These are phyloP conservation scores for Picus viridis DNA, from an alignment of 2,797 vertebrate genomes.

Conservation along the genomic window DNA sequence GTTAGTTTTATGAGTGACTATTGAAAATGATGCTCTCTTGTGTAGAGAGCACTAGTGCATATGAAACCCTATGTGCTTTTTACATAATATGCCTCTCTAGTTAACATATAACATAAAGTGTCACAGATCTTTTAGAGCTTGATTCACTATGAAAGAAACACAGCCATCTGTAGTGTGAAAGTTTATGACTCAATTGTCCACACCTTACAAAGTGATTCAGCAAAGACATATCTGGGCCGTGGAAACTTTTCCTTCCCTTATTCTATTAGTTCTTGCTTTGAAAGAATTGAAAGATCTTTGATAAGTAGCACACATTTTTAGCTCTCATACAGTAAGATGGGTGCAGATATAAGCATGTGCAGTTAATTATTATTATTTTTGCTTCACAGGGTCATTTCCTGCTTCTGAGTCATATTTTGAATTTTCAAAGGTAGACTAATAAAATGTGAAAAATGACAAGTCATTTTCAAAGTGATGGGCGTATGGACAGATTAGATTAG, in stretches of 20 bases:
- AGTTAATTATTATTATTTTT: constrained; percentile 11
- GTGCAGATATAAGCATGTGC: not conserved
- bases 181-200: constrained; percentile 32
- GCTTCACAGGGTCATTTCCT: not conserved
- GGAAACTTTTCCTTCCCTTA: constrained; percentile 33
- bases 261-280: constrained; percentile 50
- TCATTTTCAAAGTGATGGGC: constrained; percentile 54
- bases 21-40: constrained; percentile 68
- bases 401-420: constrained; percentile 29
- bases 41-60: constrained; percentile 63
- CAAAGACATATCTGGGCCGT: constrained; percentile 63
- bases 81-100: constrained; percentile 68
- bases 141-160: constrained; percentile 52
- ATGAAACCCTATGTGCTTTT: constrained; percentile 69
- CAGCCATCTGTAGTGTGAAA: constrained; percentile 54
- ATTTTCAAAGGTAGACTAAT: constrained; percentile 55
- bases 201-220: constrained; percentile 51
- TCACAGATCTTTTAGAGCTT: constrained; percentile 60
- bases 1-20: constrained; percentile 40
- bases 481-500: constrained; percentile 44
- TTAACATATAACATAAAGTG: constrained; percentile 73
- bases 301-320: constrained; percentile 34
- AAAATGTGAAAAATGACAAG: constrained; percentile 67
- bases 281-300: constrained; percentile 49
- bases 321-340: not conserved